Base-by-base conservation (phyloP, 2,888 invertebrate species). In the Eupithecia dodoneata region DNA sequence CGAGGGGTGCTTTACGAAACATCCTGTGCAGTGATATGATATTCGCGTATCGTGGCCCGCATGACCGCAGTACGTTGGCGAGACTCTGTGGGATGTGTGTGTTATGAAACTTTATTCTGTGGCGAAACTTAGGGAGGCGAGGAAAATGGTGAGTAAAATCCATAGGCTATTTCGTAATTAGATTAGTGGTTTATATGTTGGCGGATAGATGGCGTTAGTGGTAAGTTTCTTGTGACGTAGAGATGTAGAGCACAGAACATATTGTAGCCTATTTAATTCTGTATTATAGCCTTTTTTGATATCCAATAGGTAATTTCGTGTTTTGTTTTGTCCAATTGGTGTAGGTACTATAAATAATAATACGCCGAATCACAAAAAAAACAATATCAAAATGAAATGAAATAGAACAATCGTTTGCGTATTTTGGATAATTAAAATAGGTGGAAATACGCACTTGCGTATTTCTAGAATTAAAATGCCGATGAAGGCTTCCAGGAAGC, bases 31-130 rank as follows among this genome's bases (percentile, higher is more conserved):
- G 6, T n/a, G 45, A 71, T 79, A 70, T 72, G 74, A 73, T 78
- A 63, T 69, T 78, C 49, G 89, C 89, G 89, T 84, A 87, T 52
- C n/a, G 87, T 42, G 76, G 86, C 88, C 80, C 90, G 88, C 80
- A 86, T 88, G 84, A 88, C 91, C 82, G 91, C 91, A 87, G 90
- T 91, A 72, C 84, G 84, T 65, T 85, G 89, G 83, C 89, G 89
- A 76, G 89, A 88, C 83, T 83, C 88, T 75, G 82, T 87, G 86
- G 88, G 88, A 86, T 85, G 87, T 72, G 69, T 74, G 78, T 72
- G 63, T 47, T 63, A n/a, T 7, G 67, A 63, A 18, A 63, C 52
- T 71, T 63, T 30, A 12, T 9, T 44, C 15, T 70, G 47, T 49
- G 30, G 7, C 9, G 66, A 15, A 73, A 42, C 30, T 18, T 42